Evolutionary conservation across 2,113 vertebrate species (phyloP).

Genomic region (Otus sunia): DNA sequence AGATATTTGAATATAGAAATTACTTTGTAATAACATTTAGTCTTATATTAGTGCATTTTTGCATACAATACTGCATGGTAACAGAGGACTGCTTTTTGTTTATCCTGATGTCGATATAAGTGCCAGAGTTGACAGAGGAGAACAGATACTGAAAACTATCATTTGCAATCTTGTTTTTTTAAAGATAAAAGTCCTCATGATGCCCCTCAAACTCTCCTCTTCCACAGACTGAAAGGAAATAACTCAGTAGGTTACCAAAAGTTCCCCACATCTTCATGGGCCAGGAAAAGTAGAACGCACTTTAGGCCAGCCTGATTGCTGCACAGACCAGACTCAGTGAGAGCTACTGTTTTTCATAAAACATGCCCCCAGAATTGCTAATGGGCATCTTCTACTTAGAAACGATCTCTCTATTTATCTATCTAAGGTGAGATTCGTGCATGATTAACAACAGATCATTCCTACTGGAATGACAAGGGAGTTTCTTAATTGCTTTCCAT

Average conservation of each 20-base stretch:
- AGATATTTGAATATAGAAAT: not conserved
- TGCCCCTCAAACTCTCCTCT: not conserved
- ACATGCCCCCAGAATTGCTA: not conserved
- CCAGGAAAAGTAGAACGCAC: not conserved
- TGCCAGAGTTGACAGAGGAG: not conserved
- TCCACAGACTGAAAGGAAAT: not conserved
- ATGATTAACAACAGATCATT: conserved; percentile 1
- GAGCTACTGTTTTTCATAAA: not conserved
- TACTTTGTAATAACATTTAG: not conserved
- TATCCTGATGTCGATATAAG: not conserved
- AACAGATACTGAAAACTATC: not conserved
- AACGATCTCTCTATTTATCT: not conserved
- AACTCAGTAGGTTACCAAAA: not conserved
- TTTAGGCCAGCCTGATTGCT: not conserved
- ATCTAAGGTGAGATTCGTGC: conserved; percentile 32
- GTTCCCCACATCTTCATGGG: not conserved
- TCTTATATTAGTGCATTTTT: not conserved
- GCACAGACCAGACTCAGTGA: not conserved
- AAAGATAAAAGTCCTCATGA: not conserved
- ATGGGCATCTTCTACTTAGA: not conserved
- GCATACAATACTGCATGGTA: not conserved
- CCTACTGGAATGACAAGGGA: not conserved
- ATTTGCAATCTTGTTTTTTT: not conserved
- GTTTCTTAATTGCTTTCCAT: conserved; percentile 10
- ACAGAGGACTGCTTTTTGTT: not conserved